Percentiles rank a stretch among this genome's conserved stretches.
These are phyloP conservation scores for Halesus radiatus DNA, from an alignment of 1,140 invertebrate species.

Conservation along the genomic window DNA sequence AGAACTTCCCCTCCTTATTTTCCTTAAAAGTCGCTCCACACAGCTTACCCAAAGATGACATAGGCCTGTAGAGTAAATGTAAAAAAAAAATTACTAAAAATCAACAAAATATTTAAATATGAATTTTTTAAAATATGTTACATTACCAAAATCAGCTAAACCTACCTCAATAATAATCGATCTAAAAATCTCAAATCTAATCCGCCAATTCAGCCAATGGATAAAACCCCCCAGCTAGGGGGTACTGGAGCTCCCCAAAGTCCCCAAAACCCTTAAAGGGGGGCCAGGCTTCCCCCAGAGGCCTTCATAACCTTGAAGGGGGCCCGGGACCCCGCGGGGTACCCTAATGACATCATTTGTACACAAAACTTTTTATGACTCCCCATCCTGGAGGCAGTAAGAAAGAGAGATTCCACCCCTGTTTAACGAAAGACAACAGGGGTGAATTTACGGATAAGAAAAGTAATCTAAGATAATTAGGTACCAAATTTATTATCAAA, in stretches of 20 bases:
- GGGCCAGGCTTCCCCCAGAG: not conserved
- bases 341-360: slow-evolving; percentile 56
- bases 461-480: not conserved
- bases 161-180: slow-evolving; percentile 6
- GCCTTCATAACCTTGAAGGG: not conserved
- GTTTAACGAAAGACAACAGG: slow-evolving; percentile 16
- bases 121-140: too few species aligned
- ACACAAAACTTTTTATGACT: slow-evolving; percentile 56
- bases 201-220: not conserved
- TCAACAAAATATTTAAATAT: too few species aligned
- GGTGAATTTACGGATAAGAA: slow-evolving; percentile 16
- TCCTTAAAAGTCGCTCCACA: too few species aligned
- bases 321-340: not conserved
- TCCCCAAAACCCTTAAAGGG: not conserved
- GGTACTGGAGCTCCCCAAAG: not conserved
- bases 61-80: too few species aligned
- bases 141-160: not conserved
- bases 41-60: too few species aligned
- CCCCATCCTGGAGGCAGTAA: slow-evolving; percentile 34
- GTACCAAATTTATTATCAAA: slow-evolving; percentile 8
- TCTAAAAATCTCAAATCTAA: not conserved
- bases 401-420: slow-evolving; percentile 32
- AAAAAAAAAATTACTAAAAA: too few species aligned
- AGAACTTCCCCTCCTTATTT: too few species aligned
- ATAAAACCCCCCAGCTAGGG: too few species aligned